Percentiles rank a stretch among this genome's conserved stretches.
Conservation (phyloP, 1,140 invertebrate species). For the Ooceraea biroi region DNA sequence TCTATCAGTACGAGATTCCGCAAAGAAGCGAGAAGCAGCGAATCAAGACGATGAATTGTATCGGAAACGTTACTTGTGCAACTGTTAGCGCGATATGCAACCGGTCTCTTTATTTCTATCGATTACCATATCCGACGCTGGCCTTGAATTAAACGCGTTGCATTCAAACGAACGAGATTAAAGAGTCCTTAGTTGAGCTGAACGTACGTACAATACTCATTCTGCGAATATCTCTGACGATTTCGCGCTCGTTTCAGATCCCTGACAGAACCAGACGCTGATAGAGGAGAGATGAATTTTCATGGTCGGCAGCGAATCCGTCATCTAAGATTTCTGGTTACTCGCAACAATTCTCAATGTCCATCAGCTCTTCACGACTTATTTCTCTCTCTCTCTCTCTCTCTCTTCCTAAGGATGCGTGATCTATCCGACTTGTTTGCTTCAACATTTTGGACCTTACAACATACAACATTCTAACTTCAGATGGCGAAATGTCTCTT, state of each 20-base stretch:
- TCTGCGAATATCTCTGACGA: slow-evolving; percentile 11
- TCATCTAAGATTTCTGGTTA: neutral
- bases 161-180: slow-evolving; percentile 45
- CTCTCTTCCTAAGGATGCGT: too few species aligned
- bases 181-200: slow-evolving; percentile 34
- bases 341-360: neutral
- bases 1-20: too few species aligned
- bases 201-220: slow-evolving; percentile 27
- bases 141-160: slow-evolving; percentile 43
- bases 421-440: too few species aligned
- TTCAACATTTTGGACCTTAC: too few species aligned
- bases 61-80: slow-evolving; percentile 37
- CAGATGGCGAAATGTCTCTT: too few species aligned
- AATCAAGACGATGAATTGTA: neutral
- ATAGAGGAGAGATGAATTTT: slow-evolving; percentile 19
- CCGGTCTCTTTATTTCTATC: slow-evolving; percentile 38
- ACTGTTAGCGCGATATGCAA: slow-evolving; percentile 35
- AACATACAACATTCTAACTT: too few species aligned
- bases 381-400: too few species aligned
- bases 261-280: slow-evolving; percentile 4
- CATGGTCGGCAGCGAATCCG: neutral
- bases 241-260: slow-evolving; percentile 8
- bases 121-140: slow-evolving; percentile 44
- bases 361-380: too few species aligned
- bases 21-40: neutral